phyloP scores from a whole-genome alignment of 2,797 vertebrate genomes.

The Coranthus polyacanthus region DNA sequence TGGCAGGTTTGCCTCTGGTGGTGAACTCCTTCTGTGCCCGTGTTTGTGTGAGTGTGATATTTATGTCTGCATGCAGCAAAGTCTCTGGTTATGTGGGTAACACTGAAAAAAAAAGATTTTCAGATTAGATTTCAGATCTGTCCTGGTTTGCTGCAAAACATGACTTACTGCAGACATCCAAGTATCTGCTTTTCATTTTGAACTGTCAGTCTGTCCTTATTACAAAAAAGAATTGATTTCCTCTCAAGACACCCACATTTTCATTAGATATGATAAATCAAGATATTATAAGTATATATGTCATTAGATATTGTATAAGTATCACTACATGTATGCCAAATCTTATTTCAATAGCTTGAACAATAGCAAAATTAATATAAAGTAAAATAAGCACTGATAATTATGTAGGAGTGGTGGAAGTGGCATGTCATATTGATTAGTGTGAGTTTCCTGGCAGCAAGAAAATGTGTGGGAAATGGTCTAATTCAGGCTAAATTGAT shows the following conservation, averaged over 20 bases:
- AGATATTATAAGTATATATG: too few species aligned
- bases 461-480: conserved; percentile 42
- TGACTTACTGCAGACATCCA: conserved; percentile 1
- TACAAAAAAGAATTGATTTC: conserved; percentile 4
- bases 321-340: neutral
- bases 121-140: conserved; percentile 42
- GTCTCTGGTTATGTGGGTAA: conserved; percentile 23
- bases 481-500: conserved; percentile 29
- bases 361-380: conserved; percentile 28
- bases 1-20: conserved; percentile 55
- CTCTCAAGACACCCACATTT: conserved; percentile 10
- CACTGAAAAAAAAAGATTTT: conserved; percentile 24
- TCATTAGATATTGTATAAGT: too few species aligned
- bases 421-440: conserved; percentile 27
- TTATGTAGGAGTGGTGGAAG: conserved; percentile 20
- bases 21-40: conserved; percentile 39
- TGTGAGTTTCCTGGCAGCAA: conserved; percentile 23
- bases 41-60: conserved; percentile 16
- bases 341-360: conserved; percentile 21
- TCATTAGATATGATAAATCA: conserved; percentile 5
- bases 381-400: conserved; percentile 19
- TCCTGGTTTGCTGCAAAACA: conserved; percentile 17
- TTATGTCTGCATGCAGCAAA: conserved; percentile 8
- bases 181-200: conserved; percentile 16
- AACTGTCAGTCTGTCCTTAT: conserved; percentile 1